A percentile compares a stretch with the other conserved stretches of the same genome.
Conservation (phyloP, 2,888 invertebrate species). For the Lucinisca nassula region DNA sequence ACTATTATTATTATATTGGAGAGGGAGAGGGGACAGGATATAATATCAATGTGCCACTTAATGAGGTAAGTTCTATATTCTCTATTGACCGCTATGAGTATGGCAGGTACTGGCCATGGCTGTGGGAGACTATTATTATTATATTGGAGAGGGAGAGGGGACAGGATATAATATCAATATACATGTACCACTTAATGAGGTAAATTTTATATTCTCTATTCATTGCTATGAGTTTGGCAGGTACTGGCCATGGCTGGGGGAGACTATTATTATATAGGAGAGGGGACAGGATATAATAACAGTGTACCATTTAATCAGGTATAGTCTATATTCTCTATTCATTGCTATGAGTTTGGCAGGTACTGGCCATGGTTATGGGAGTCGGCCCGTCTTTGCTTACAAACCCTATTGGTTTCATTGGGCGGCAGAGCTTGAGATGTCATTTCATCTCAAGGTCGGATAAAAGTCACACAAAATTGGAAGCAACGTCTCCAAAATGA, state of each 20-base stretch:
- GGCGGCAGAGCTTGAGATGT: too few relatives aligned
- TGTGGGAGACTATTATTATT: constrained; percentile 96
- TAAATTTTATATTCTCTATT: constrained; percentile 98
- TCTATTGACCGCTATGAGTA: constrained; percentile 99
- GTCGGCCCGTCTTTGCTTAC: too few relatives aligned
- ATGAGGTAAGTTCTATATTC: constrained; percentile 96
- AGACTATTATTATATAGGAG: constrained; percentile 94
- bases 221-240: constrained; percentile 98
- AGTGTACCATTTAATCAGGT: constrained; percentile 97
- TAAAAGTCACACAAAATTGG: too few relatives aligned
- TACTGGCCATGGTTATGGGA: constrained; percentile 98
- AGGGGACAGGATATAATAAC: constrained; percentile 95
- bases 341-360: constrained; percentile 97
- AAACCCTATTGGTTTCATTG: too few relatives aligned
- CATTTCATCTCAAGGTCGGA: too few relatives aligned
- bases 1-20: constrained; percentile 96
- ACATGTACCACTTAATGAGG: constrained; percentile 97
- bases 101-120: constrained; percentile 97
- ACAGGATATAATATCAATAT: constrained; percentile 96
- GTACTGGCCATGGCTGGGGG: constrained; percentile 97
- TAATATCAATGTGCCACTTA: constrained; percentile 97
- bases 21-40: constrained; percentile 93
- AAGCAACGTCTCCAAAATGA: too few relatives aligned
- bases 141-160: constrained; percentile 93
- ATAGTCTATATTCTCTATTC: constrained; percentile 99